Percentiles rank a stretch among this genome's conserved stretches.
phyloP scores from a whole-genome alignment of 2,888 invertebrate genomes.

The Drosophila emarginata region DNA sequence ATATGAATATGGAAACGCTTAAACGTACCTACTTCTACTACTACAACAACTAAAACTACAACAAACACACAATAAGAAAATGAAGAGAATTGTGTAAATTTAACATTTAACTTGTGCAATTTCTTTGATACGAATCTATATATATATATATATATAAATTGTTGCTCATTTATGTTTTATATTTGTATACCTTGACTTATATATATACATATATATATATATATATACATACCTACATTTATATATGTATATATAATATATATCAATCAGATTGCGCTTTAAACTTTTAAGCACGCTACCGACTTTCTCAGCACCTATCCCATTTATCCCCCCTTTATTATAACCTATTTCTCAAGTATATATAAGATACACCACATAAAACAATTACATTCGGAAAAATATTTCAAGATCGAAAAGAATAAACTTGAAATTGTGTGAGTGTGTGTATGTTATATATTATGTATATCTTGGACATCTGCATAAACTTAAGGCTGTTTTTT shows the following conservation, averaged over 20 bases:
- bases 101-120: conserved; percentile 74
- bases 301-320: conserved; percentile 1
- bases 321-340: background rate
- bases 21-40: conserved; percentile 60
- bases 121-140: conserved; percentile 76
- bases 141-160: conserved; percentile 36
- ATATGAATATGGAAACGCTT: conserved; percentile 63
- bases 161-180: conserved; percentile 59
- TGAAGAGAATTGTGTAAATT: conserved; percentile 41
- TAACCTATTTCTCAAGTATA: background rate
- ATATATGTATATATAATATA: conserved; percentile 12
- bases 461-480: conserved; percentile 51
- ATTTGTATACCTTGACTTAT: conserved; percentile 33
- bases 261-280: conserved; percentile 40
- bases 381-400: background rate
- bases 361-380: background rate
- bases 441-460: background rate
- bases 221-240: conserved; percentile 4
- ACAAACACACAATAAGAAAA: conserved; percentile 23
- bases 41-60: conserved; percentile 2
- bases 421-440: background rate
- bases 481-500: conserved; percentile 75
- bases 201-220: conserved; percentile 6
- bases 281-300: conserved; percentile 28
- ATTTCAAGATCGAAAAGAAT: too few species aligned